Conservation (phyloP, 2,888 invertebrate genomes). For the Blastobasis adustella region DNA sequence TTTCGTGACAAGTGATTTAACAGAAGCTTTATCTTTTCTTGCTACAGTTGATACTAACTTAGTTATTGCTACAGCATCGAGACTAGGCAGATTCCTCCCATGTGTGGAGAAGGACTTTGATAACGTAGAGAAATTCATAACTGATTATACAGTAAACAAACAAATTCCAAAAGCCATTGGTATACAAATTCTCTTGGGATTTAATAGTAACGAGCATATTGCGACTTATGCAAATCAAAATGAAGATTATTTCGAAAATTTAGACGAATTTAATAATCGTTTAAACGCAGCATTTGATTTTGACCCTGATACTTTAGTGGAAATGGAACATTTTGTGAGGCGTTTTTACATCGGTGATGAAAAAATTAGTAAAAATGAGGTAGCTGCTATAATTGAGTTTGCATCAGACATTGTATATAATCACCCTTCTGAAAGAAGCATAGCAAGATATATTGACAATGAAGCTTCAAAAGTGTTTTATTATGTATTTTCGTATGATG, state of each 20-base stretch:
- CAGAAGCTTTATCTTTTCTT: slow-evolving; percentile 31
- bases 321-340: slow-evolving; percentile 16
- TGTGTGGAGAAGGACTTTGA: slow-evolving; percentile 40
- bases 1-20: slow-evolving; percentile 17
- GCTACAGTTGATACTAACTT: slow-evolving; percentile 18
- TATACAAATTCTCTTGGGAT: slow-evolving; percentile 38
- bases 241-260: slow-evolving; percentile 18
- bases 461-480: slow-evolving; percentile 18
- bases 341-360: slow-evolving; percentile 24
- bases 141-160: slow-evolving; percentile 28
- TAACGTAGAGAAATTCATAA: slow-evolving; percentile 31
- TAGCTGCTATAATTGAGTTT: slow-evolving; percentile 16
- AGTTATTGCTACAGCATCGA: slow-evolving; percentile 23
- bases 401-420: slow-evolving; percentile 17
- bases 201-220: slow-evolving; percentile 32
- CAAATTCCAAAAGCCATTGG: slow-evolving; percentile 27
- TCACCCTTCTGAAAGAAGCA: slow-evolving; percentile 18
- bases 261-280: slow-evolving; percentile 18
- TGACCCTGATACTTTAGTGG: slow-evolving; percentile 10
- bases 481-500: slow-evolving; percentile 27
- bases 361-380: slow-evolving; percentile 10
- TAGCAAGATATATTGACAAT: slow-evolving; percentile 17
- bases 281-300: slow-evolving; percentile 9
- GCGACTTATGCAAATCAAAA: slow-evolving; percentile 12
- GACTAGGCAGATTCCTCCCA: slow-evolving; percentile 24